These are phyloP conservation scores for Dipodomys merriami DNA, from an alignment of 2,113 vertebrate species.

Conservation along the genomic window DNA sequence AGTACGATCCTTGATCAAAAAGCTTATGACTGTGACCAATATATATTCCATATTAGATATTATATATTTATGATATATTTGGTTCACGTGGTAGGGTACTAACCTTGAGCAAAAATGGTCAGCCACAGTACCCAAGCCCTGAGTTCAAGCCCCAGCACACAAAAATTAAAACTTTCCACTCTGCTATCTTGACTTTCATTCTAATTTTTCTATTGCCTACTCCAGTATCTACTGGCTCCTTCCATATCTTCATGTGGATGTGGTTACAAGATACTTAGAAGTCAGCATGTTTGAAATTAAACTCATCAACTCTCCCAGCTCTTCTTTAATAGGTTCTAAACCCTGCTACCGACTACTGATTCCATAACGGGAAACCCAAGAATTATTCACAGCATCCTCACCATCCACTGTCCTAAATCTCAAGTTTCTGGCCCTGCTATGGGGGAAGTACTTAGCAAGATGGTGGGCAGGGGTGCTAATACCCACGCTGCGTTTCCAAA, in stretches of 20 bases:
- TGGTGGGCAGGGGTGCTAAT: fast-evolving
- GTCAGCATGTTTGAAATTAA: conserved; percentile 25
- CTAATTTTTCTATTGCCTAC: background rate
- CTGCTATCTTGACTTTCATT: too few relatives aligned
- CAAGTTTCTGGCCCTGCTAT: background rate
- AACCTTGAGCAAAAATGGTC: too few relatives aligned
- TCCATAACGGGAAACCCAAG: background rate
- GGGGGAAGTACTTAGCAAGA: background rate
- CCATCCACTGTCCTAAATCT: background rate
- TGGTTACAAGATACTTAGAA: background rate
- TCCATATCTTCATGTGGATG: background rate
- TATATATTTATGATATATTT: too few relatives aligned
- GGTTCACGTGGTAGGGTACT: too few relatives aligned
- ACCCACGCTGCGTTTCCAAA: background rate
- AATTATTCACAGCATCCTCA: background rate
- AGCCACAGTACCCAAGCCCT: too few relatives aligned
- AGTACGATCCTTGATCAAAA: too few relatives aligned
- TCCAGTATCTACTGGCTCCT: background rate
- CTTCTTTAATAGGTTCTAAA: background rate
- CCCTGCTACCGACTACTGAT: background rate
- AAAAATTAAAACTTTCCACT: too few relatives aligned
- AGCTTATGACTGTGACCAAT: too few relatives aligned
- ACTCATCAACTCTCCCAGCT: background rate
- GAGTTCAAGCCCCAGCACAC: too few relatives aligned
- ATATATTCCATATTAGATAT: too few relatives aligned